These are phyloP conservation scores for Echiichthys vipera DNA, from an alignment of 2,797 vertebrate genomes.

Conservation along the genomic window DNA sequence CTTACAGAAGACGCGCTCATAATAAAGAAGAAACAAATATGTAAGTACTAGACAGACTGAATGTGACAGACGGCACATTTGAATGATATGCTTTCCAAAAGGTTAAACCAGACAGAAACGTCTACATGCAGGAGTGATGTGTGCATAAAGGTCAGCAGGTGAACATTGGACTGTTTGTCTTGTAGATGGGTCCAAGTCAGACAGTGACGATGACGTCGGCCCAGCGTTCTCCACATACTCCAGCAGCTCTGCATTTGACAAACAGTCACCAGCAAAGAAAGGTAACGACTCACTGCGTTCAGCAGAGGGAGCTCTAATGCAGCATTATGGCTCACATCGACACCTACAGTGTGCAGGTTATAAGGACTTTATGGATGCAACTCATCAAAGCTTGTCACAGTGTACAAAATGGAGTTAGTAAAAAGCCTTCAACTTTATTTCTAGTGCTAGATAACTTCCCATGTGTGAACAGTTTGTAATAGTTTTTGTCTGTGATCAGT, in stretches of 20 bases:
- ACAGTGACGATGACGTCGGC: slow-evolving; percentile 89
- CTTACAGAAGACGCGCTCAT: not conserved
- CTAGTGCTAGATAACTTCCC: not conserved
- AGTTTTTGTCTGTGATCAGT: slow-evolving; percentile 6
- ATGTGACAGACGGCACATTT: not conserved
- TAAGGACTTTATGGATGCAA: not conserved
- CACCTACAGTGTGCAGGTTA: not conserved
- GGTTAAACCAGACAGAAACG: too few species aligned
- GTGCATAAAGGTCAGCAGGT: not conserved
- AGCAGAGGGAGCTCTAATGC: slow-evolving; percentile 41
- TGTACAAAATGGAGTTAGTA: not conserved
- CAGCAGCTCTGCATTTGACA: slow-evolving; percentile 89
- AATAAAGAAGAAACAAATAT: too few species aligned
- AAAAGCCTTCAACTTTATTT: not conserved
- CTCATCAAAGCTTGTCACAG: not conserved
- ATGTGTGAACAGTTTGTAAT: not conserved
- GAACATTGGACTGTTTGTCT: slow-evolving; percentile 19
- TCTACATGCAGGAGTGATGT: not conserved
- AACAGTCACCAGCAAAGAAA: slow-evolving; percentile 90
- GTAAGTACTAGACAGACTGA: not conserved
- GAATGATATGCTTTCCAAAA: not conserved
- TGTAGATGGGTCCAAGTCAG: slow-evolving; percentile 90
- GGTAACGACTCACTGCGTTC: slow-evolving; percentile 77
- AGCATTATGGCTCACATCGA: not conserved
- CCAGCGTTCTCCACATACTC: slow-evolving; percentile 90